Base-by-base conservation (phyloP, 2,888 invertebrate species). In the Rhagium mordax region DNA sequence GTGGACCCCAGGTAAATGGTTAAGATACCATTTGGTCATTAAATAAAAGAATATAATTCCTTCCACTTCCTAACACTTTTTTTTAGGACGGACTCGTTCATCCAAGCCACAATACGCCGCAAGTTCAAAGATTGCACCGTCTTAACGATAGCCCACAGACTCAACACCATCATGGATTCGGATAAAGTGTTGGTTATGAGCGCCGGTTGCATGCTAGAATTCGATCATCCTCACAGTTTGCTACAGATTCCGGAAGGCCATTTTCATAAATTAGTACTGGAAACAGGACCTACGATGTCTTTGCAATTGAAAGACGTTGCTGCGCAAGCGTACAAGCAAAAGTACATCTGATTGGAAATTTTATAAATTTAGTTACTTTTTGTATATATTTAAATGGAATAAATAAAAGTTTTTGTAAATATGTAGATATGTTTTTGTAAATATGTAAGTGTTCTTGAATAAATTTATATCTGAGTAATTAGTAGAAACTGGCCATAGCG, bases 101-200 rank as follows among this genome's bases (percentile, higher is more conserved):
- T 95, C 76, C 95, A 95, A 83, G 89, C 89, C 18, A 94, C 94
- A 0, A 95, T 95, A 72, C 89, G 94, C 73, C 89, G 89, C 66
- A 94, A 94, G 84, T 95, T 95, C 84, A 90, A 89, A 1, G 89
- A 91, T 16, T 95, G 95, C 85, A 95, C 95, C 0, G 95, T 96
- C 24, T 89, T 96, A 27, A 95, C 95, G 0, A 94, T 96, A 60
- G 95, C 95, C 21, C 95, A 96, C 87, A 90, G 96, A 47, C 90
- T 96, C 3, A 92, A 95, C 82, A 96, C 95, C 0, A 93, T 96
- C 66, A 95, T 96, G 93, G 95, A 96, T 87, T 94, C 94, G 0
- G 94, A 95, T 88, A 91, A 92, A 86, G 93, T 95, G 69, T 85
- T 95, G 78, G 95, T 95, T 13, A 92, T 96, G 91, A 94, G 94